Evolutionary conservation across 2,113 vertebrate genomes (phyloP), one percentile per base, ranked within the genome.

Genomic region (Eurystomus gularis): DNA sequence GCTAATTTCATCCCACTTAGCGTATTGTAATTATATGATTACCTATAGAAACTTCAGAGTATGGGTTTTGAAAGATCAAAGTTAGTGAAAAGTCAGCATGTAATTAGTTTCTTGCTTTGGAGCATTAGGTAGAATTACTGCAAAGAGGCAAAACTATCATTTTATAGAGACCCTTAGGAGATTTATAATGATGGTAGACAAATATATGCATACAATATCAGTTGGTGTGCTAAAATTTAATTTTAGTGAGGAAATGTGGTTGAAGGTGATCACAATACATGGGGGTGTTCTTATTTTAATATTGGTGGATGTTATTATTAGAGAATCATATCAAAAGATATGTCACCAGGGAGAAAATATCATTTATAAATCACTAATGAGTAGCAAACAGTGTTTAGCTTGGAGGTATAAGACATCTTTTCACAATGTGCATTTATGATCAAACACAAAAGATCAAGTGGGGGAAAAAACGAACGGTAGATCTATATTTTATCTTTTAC

Each of bases 331-430:
- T 99, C 98, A 99, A 99, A 99, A 99, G 99, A 99, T 99, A 99
- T 99, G 99, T 99, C 99, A 99, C 99, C 98, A 98, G 99, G 99
- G 99, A 99, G 98, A 99, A 99, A 99, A 99, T 99, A 99, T 99
- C 98, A 99, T 99, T 99, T 99, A 99, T 99, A 99, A 99, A 99
- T 98, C 98, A 98, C 99, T 99, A 99, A 99, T 99, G 99, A 99
- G 99, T 98, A 98, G 98, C 99, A 99, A 99, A 99, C 99, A 99
- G 97, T 98, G 98, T 97, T 98, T 98, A 98, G 98, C 99, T 99
- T 98, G 98, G 98, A 98, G 99, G 99, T 98, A 98, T 97, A 97
- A 98, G 98, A 97, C 98, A 98, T 98, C 97, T 97, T 97, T 97
- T 97, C 98, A 97, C 98, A 98, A 98, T 98, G 97, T 98, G 98